These are phyloP conservation scores for Penaeus chinensis DNA, from an alignment of 1,140 invertebrate genomes.

Conservation along the genomic window DNA sequence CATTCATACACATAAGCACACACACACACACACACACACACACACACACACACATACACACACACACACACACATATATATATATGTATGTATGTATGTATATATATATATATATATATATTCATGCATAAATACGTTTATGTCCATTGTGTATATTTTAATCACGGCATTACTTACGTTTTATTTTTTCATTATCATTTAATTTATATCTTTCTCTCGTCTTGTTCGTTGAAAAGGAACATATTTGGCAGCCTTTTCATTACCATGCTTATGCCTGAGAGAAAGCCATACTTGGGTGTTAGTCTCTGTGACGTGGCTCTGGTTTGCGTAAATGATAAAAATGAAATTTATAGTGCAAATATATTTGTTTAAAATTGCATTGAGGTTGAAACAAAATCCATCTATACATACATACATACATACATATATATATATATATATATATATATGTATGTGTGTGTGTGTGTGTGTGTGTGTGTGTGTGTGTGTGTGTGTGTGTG, in stretches of 20 bases:
- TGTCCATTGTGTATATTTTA: no score
- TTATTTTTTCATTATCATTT: neutral
- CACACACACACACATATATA: neutral
- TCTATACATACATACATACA: neutral
- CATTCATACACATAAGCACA: neutral
- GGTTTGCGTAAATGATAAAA: neutral
- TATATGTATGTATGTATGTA: conserved; percentile 5
- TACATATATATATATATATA: conserved; percentile 15
- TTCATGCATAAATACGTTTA: neutral
- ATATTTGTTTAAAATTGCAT: neutral
- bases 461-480: neutral
- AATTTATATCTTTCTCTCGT: no score
- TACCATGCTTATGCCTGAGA: no score
- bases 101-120: conserved; percentile 26
- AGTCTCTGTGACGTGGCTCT: no score
- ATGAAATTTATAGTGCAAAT: neutral
- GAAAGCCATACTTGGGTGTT: no score
- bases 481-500: neutral
- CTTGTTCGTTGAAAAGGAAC: no score
- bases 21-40: neutral
- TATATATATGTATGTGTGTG: neutral
- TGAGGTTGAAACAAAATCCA: neutral
- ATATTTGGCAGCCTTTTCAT: no score
- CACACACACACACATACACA: no score
- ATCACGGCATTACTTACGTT: no score